A percentile compares a stretch with the other conserved stretches of the same genome.
phyloP scores from a whole-genome alignment of 2,888 invertebrate genomes.

The Diarsia dahlii region DNA sequence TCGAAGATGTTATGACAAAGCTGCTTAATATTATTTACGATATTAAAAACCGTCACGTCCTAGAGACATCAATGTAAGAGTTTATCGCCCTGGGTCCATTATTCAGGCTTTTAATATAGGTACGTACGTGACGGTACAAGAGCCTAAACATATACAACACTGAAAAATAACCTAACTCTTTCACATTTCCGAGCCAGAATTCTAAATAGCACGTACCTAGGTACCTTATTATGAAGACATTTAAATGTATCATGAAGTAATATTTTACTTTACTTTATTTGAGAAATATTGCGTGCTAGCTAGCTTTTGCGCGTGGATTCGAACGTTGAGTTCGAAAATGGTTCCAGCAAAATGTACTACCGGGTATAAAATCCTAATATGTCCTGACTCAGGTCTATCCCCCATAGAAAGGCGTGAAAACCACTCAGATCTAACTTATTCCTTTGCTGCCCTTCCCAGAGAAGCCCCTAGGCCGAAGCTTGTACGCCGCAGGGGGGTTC shows the following conservation, averaged over 20 bases:
- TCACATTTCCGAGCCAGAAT: conserved; percentile 1
- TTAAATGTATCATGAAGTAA: conserved; percentile 4
- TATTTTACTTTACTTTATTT: conserved; percentile 20
- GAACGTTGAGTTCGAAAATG: background rate
- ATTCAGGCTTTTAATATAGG: conserved; percentile 21
- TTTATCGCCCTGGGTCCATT: conserved; percentile 7
- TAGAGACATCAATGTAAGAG: background rate
- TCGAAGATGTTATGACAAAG: background rate
- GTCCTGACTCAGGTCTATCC: background rate
- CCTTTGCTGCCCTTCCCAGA: too few species aligned
- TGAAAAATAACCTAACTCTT: conserved; percentile 17
- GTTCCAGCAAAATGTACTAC: background rate
- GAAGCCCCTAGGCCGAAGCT: too few species aligned
- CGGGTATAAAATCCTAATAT: background rate
- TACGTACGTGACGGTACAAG: background rate
- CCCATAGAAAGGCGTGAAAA: background rate
- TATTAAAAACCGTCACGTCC: background rate
- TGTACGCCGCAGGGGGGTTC: too few species aligned
- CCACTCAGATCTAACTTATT: too few species aligned
- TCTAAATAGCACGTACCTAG: conserved; percentile 9
- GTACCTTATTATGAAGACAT: background rate
- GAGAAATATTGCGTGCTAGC: too few species aligned
- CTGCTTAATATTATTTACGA: background rate
- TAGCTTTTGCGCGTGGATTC: background rate
- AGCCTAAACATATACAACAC: conserved; percentile 3